phyloP scores from a whole-genome alignment of 2,888 invertebrate genomes.

The Chouioia cunea region DNA sequence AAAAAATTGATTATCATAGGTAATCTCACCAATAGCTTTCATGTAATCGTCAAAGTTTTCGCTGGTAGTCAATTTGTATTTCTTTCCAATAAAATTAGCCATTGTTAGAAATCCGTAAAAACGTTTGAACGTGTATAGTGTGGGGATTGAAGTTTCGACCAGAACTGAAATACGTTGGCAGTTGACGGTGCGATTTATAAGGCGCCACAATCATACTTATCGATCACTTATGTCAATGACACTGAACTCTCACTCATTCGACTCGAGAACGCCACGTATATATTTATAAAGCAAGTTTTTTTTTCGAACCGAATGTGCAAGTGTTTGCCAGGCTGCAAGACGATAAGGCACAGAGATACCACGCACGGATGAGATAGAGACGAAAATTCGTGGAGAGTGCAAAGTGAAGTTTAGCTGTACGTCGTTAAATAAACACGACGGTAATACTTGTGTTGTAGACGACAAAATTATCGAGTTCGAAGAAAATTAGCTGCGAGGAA shows the following conservation, averaged over 20 bases:
- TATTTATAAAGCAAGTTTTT: background rate
- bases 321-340: slow-evolving; percentile 20
- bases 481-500: background rate
- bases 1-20: background rate
- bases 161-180: slow-evolving; percentile 28
- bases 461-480: slow-evolving; percentile 9
- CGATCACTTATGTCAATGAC: slow-evolving; percentile 42
- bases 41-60: slow-evolving; percentile 92
- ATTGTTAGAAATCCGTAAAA: slow-evolving; percentile 14
- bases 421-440: slow-evolving; percentile 22
- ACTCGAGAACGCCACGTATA: slow-evolving; percentile 1
- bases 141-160: background rate
- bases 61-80: slow-evolving; percentile 83
- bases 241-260: slow-evolving; percentile 20
- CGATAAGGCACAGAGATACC: slow-evolving; percentile 13
- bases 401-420: slow-evolving; percentile 27
- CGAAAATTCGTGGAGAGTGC: background rate
- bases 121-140: background rate
- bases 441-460: background rate
- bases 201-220: slow-evolving; percentile 27
- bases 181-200: slow-evolving; percentile 38
- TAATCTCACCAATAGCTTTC: slow-evolving; percentile 88
- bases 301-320: slow-evolving; percentile 23
- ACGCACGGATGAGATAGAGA: too few relatives aligned
- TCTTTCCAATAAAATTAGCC: slow-evolving; percentile 73